These are phyloP conservation scores for Sweltsa coloradensis DNA, from an alignment of 1,140 invertebrate species.

Conservation along the genomic window DNA sequence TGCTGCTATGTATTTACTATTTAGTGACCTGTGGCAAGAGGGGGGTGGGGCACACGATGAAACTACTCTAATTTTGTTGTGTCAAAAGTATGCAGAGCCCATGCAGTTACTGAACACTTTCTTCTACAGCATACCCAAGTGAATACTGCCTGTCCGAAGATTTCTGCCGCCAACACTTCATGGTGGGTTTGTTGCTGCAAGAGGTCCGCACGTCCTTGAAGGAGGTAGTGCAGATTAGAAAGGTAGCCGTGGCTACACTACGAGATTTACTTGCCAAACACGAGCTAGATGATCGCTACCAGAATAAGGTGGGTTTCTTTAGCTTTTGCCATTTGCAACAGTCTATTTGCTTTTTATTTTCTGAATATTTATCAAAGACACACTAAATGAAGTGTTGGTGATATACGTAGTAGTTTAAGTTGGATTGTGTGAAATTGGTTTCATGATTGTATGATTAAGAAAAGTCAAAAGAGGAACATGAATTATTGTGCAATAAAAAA, in stretches of 20 bases:
- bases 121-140: conserved; percentile 28
- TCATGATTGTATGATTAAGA: neutral
- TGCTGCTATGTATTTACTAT: no score
- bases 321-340: neutral
- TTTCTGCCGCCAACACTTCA: conserved; percentile 81
- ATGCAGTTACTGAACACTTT: no score
- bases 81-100: no score
- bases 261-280: conserved; percentile 86
- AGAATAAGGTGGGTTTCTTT: conserved; percentile 35
- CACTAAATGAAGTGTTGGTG: conserved; percentile 1
- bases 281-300: conserved; percentile 83
- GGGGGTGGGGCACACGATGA: no score
- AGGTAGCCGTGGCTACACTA: conserved; percentile 62
- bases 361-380: neutral
- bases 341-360: conserved; percentile 2
- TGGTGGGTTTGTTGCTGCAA: conserved; percentile 58
- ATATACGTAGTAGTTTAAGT: neutral
- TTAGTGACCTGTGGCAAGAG: no score
- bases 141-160: conserved; percentile 56
- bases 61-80: no score
- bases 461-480: neutral
- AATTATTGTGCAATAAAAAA: no score
- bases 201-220: conserved; percentile 65
- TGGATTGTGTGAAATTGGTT: neutral
- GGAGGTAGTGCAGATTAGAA: conserved; percentile 67